Base-by-base conservation (phyloP, 1,140 invertebrate species). In the Leguminivora glycinivorella region DNA sequence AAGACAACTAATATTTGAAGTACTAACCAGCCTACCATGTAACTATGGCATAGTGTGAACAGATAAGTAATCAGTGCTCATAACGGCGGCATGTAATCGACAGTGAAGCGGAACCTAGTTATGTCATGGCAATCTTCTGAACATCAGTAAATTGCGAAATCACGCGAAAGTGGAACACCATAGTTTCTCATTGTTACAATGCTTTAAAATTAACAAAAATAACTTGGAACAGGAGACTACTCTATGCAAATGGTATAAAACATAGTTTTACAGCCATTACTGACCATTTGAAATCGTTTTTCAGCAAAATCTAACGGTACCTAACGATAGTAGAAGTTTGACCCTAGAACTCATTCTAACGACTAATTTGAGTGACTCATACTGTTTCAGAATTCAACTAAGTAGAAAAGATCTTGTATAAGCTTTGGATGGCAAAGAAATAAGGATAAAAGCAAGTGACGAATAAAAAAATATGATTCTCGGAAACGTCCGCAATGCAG, bases 401-500 rank as follows among this genome's bases (percentile, higher is more conserved):
- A 31, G 58, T 63, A 17, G 4, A 40, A 14, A 43, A 2, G 9
- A 25, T 40, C 1, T 19, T 4, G 2, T 19, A 22, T 22, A 22
- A 9, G 19, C 10, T 40, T 24, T 67, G 10, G 34, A 63, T 24
- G 12, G 19, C 10, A 25, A 17, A 19, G 43, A 40, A 40, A 67
- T 12, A 43, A 43, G 43, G 10, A 1, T 67, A 3, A 24, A 22
- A 24, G 4, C 19, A 40, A 19, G 26, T 17, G 17, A 31, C 9
- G 4, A 31, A 19, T 34, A 67, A 67, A 40, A 43, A 67, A 67
- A 19, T 40, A 67, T 34, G 29, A 34, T 38, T 67, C 66, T 43
- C 12, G 24, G 43, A 69, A 58, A 70, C 52, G 67, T 72, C 74
- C 68, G 74, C 74, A 75, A 72, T 75, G 74, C 74, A 75, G 74